A percentile compares a stretch with the other conserved stretches of the same genome.
Evolutionary conservation across 2,113 vertebrate species (phyloP).

Genomic region (Lota lota): DNA sequence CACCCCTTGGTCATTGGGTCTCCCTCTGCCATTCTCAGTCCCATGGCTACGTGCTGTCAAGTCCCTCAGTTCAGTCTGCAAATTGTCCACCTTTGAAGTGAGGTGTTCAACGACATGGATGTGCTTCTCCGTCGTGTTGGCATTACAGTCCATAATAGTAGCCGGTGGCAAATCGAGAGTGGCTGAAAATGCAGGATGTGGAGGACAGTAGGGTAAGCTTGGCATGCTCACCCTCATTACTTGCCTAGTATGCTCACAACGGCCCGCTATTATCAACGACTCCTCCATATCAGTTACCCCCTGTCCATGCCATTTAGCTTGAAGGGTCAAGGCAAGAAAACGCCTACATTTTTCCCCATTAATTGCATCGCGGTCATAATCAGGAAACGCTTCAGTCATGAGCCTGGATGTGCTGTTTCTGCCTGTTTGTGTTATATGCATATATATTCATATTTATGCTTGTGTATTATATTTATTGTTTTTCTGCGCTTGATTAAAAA

Average conservation of each 20-base stretch:
- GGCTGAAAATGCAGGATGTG: too few relatives aligned
- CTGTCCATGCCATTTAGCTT: neutral
- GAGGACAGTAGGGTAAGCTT: neutral
- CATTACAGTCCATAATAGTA: too few relatives aligned
- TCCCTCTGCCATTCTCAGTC: too few relatives aligned
- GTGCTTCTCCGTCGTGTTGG: neutral
- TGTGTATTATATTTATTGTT: too few relatives aligned
- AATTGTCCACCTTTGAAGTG: slow-evolving; percentile 3
- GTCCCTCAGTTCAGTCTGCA: slow-evolving; percentile 2
- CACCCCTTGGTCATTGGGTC: too few relatives aligned
- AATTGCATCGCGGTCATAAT: neutral
- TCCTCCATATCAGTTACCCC: too few relatives aligned
- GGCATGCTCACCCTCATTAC: neutral
- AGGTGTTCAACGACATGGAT: slow-evolving; percentile 5
- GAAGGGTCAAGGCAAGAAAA: slow-evolving; percentile 15
- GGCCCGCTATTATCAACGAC: neutral
- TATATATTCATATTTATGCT: too few relatives aligned
- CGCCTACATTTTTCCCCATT: slow-evolving; percentile 8
- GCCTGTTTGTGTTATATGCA: too few relatives aligned
- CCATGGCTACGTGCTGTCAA: too few relatives aligned
- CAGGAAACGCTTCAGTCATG: slow-evolving; percentile 9
- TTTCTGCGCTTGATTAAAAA: too few relatives aligned
- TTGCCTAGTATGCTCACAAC: neutral
- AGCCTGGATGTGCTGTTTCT: too few relatives aligned
- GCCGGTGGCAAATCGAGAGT: too few relatives aligned